Conservation (phyloP, 1,140 invertebrate species). For the Drosophila sturtevanti region DNA sequence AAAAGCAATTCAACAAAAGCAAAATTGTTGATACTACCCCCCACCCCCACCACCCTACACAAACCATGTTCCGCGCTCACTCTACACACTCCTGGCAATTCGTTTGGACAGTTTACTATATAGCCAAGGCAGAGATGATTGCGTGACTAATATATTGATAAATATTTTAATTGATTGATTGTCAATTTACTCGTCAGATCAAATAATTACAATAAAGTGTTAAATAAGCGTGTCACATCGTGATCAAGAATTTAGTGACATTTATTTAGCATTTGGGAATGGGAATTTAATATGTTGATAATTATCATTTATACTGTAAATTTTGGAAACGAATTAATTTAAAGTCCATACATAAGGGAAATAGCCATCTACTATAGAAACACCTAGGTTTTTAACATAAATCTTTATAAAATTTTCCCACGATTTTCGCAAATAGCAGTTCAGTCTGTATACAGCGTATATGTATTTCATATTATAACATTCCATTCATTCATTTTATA, state of each 20-base stretch:
- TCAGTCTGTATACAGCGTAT: too few species aligned
- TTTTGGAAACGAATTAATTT: too few species aligned
- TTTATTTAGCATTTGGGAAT: not conserved
- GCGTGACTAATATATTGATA: constrained; percentile 20
- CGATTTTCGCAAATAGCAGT: too few species aligned
- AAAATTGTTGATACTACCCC: not conserved
- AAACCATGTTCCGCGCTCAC: not conserved
- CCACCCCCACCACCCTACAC: not conserved
- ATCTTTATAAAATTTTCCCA: too few species aligned
- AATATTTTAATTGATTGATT: constrained; percentile 8
- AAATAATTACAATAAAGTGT: not conserved
- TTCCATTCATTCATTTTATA: not conserved
- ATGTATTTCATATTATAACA: too few species aligned
- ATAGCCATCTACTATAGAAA: too few species aligned
- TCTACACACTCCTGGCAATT: not conserved
- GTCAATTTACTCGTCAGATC: constrained; percentile 3
- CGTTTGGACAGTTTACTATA: not conserved
- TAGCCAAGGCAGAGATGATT: constrained; percentile 39
- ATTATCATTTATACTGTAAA: too few species aligned
- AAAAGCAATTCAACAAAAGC: constrained; percentile 6
- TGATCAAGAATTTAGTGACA: not conserved
- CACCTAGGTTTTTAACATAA: too few species aligned
- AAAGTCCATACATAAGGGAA: too few species aligned
- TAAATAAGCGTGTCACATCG: constrained; percentile 2
- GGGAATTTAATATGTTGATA: too few species aligned